These are phyloP conservation scores for Drosophila repleta DNA, from an alignment of 1,140 invertebrate species.

Conservation along the genomic window DNA sequence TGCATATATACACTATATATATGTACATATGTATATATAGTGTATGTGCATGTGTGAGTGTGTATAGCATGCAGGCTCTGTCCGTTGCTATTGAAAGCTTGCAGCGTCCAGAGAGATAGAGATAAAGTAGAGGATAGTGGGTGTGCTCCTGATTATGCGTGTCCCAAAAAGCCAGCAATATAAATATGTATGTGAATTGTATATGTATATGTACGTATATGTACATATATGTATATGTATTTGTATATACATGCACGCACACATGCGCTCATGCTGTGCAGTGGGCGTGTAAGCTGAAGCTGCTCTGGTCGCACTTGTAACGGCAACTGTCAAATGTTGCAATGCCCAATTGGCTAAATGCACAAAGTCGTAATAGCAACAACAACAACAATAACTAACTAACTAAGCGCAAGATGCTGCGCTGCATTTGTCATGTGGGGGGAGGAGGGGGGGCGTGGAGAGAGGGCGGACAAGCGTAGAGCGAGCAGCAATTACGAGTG, in stretches of 20 bases:
- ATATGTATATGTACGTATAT: not conserved
- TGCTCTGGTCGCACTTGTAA: constrained; percentile 18
- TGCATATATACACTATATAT: not conserved
- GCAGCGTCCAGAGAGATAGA: not conserved
- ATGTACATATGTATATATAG: not conserved
- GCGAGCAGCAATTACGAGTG: constrained; percentile 63
- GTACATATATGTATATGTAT: constrained; percentile 7
- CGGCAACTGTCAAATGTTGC: constrained; percentile 39
- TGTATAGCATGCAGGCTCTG: not conserved
- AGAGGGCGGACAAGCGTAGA: constrained; percentile 27
- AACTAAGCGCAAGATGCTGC: constrained; percentile 32
- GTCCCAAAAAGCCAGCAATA: constrained; percentile 10
- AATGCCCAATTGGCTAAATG: constrained; percentile 34
- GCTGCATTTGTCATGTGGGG: constrained; percentile 13
- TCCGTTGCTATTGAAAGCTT: constrained; percentile 2
- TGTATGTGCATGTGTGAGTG: not conserved
- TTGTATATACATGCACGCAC: constrained; percentile 2
- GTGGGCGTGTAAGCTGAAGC: constrained; percentile 24
- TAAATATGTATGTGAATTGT: constrained; percentile 1
- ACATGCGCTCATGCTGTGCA: constrained; percentile 12
- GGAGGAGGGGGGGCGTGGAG: not conserved
- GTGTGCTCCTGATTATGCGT: constrained; percentile 8
- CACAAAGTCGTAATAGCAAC: constrained; percentile 22
- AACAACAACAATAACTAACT: constrained; percentile 18
- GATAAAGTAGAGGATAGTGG: no score